Evolutionary conservation across 2,797 vertebrate genomes (phyloP).

Genomic region (Arrhamphus sclerolepis): DNA sequence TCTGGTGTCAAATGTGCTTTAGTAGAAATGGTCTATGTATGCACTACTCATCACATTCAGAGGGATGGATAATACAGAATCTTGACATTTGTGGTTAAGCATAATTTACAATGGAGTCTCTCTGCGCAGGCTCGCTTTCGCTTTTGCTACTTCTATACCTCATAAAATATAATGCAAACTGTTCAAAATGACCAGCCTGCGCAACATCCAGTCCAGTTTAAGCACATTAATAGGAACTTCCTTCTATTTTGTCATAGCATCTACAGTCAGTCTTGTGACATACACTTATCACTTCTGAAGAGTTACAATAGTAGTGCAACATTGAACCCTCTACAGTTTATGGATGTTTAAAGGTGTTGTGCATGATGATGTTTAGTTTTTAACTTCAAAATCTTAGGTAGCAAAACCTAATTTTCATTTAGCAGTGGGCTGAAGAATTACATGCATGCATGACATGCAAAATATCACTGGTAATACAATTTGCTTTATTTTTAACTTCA

Average conservation of each 20-base stretch:
- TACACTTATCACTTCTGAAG: slow-evolving; percentile 30
- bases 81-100: slow-evolving; percentile 60
- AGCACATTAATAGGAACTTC: slow-evolving; percentile 39
- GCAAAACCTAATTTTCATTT: too few species aligned
- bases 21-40: slow-evolving; percentile 30
- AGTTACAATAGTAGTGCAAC: slow-evolving; percentile 13
- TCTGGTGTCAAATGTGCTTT: slow-evolving; percentile 46
- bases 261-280: slow-evolving; percentile 13
- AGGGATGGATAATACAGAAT: slow-evolving; percentile 30
- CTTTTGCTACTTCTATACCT: neutral
- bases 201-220: slow-evolving; percentile 20
- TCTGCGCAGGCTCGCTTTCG: slow-evolving; percentile 1
- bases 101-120: slow-evolving; percentile 31
- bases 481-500: slow-evolving; percentile 36
- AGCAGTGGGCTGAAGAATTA: too few species aligned
- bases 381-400: too few species aligned
- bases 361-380: too few species aligned
- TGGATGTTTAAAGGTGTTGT: too few species aligned
- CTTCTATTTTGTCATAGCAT: slow-evolving; percentile 18
- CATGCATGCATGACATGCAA: slow-evolving; percentile 79
- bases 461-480: slow-evolving; percentile 47
- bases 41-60: slow-evolving; percentile 13
- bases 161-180: slow-evolving; percentile 29
- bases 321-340: slow-evolving; percentile 35
- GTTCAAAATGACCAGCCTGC: slow-evolving; percentile 16